Evolutionary conservation across 1,140 invertebrate genomes (phyloP), one percentile per base, ranked within the genome.

Genomic region (Cheumatopsyche charites): DNA sequence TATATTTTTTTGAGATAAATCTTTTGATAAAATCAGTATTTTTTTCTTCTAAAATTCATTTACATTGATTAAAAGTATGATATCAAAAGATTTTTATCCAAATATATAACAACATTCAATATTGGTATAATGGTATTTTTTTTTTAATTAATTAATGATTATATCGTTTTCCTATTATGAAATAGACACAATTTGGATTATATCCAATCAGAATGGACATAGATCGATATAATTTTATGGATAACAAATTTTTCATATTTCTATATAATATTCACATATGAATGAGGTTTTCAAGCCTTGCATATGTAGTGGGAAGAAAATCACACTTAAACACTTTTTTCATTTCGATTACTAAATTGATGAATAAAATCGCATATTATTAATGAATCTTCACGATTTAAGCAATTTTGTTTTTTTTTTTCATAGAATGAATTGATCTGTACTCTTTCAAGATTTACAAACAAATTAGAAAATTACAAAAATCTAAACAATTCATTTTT

Each of bases 21-120:
- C 47, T 52, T 52, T 52, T 52, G 19, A 52, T 52, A 52, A 52
- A 17, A 52, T 36, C 29, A 36, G 29, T 36, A n/a, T n/a, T n/a
- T n/a, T n/a, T 36, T 36, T 36, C 29, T 36, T 9, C 9, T 4
- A 36, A 36, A 36, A 4, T 9, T 36, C 29, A 36, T 36, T 36
- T 36, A 36, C 29, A 36, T 36, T 36, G 29, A 36, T 36, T 62
- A n/a, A 25, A 62, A 62, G 58, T 62, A 62, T 62, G 58, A 15
- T 25, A 62, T 62, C 23, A 62, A 29, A 62, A 62, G 23, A 62
- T 21, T 62, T 36, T 25, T 36, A n/a, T 29, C 12, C 26, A 62
- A 62, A 29, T 62, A 62, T 62, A 62, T 62, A 62, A 62, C 58
- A 62, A 62, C 58, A 62, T 62, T 62, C 23, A 62, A 62, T 62